Conservation (phyloP, 1,140 invertebrate species). For the Pogonomyrmex barbatus region DNA sequence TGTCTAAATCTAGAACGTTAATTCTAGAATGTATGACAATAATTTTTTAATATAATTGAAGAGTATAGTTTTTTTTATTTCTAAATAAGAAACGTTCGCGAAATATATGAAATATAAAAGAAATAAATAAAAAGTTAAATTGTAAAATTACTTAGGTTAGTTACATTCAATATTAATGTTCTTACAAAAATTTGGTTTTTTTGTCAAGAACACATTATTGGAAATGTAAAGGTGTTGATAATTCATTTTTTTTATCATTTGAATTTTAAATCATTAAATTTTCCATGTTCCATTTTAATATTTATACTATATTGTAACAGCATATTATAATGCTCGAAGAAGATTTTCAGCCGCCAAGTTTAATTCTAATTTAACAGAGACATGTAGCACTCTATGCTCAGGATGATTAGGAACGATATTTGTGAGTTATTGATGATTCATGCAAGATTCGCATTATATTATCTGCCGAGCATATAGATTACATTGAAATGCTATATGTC, state of each 20-base stretch:
- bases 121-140: background rate
- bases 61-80: background rate
- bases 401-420: slow-evolving; percentile 9
- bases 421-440: slow-evolving; percentile 30
- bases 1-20: too few species aligned
- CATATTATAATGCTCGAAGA: background rate
- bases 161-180: background rate
- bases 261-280: background rate
- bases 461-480: slow-evolving; percentile 29
- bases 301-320: background rate
- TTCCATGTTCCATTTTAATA: background rate
- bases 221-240: background rate
- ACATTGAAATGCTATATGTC: slow-evolving; percentile 9
- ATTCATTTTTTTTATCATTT: background rate
- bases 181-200: background rate
- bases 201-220: background rate
- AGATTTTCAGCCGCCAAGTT: background rate
- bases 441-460: slow-evolving; percentile 31
- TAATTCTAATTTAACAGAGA: slow-evolving; percentile 3
- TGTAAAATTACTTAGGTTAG: background rate
- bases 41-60: background rate
- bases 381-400: slow-evolving; percentile 18
- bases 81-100: background rate
- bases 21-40: background rate
- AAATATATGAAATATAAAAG: background rate